phyloP scores from a whole-genome alignment of 2,113 vertebrate species.

The Peromyscus leucopus region DNA sequence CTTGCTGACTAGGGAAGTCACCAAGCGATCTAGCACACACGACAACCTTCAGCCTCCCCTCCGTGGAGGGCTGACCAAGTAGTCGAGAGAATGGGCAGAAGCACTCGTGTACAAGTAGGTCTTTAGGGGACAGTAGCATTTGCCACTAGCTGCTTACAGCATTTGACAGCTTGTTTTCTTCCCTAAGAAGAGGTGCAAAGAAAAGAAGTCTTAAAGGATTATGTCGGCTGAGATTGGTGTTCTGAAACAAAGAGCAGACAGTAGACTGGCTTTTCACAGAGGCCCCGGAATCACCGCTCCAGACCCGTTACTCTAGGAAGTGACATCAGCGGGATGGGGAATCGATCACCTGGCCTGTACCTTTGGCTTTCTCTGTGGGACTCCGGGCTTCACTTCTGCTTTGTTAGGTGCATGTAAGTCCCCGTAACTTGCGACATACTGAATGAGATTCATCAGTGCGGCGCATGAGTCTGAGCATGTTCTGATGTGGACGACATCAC shows the following conservation, averaged over 20 bases:
- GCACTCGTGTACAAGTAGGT: neutral
- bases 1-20: neutral
- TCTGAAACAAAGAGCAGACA: neutral
- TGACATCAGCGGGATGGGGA: neutral
- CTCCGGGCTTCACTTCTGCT: constrained; percentile 88
- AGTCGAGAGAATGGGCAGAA: neutral
- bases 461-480: constrained; percentile 98
- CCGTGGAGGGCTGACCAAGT: neutral
- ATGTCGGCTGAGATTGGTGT: neutral
- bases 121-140: neutral
- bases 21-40: neutral
- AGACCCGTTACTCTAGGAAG: neutral
- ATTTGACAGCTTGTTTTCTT: neutral
- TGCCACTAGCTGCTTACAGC: neutral
- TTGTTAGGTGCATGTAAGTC: constrained; percentile 92
- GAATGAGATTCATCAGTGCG: constrained; percentile 98
- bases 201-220: neutral
- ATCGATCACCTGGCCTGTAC: constrained; percentile 79
- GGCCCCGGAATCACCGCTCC: neutral
- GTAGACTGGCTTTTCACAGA: neutral
- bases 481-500: constrained; percentile 96
- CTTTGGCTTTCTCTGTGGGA: constrained; percentile 89
- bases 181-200: neutral
- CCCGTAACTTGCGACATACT: constrained; percentile 97
- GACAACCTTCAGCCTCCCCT: neutral